A percentile compares a stretch with the other conserved stretches of the same genome.
These are phyloP conservation scores for Oreotrochilus melanogaster DNA, from an alignment of 2,113 vertebrate species.

Conservation along the genomic window DNA sequence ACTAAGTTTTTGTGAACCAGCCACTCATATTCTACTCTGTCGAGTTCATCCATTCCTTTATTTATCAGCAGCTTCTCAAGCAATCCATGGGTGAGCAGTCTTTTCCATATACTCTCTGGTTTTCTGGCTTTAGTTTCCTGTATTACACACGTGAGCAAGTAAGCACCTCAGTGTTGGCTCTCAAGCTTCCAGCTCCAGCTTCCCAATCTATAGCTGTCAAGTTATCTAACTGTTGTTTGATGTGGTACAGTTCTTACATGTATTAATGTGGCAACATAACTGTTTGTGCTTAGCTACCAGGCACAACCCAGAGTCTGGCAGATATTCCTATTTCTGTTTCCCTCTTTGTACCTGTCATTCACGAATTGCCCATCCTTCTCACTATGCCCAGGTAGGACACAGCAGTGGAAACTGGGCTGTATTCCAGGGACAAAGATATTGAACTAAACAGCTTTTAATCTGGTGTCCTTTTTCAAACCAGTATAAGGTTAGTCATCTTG, in stretches of 20 bases:
- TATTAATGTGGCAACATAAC: background rate
- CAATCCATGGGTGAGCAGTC: background rate
- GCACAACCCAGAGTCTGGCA: background rate
- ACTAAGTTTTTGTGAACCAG: background rate
- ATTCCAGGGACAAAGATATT: background rate
- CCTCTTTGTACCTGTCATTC: background rate
- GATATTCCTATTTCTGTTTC: background rate
- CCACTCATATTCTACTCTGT: background rate
- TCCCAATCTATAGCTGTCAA: background rate
- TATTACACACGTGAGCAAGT: background rate
- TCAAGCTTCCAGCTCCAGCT: background rate
- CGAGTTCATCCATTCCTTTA: background rate
- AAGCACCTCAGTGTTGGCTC: background rate
- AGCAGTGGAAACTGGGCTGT: background rate
- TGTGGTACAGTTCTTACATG: background rate
- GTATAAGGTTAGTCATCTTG: background rate
- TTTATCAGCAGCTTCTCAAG: background rate
- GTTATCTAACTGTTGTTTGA: background rate
- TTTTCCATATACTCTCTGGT: background rate
- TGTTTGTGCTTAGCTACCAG: background rate
- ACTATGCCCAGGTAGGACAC: background rate
- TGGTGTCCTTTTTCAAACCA: background rate
- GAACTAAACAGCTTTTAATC: background rate
- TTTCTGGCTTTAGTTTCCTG: background rate
- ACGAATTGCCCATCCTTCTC: background rate